Conservation (phyloP, 2,888 invertebrate genomes). For the Eustalomyia histrio region DNA sequence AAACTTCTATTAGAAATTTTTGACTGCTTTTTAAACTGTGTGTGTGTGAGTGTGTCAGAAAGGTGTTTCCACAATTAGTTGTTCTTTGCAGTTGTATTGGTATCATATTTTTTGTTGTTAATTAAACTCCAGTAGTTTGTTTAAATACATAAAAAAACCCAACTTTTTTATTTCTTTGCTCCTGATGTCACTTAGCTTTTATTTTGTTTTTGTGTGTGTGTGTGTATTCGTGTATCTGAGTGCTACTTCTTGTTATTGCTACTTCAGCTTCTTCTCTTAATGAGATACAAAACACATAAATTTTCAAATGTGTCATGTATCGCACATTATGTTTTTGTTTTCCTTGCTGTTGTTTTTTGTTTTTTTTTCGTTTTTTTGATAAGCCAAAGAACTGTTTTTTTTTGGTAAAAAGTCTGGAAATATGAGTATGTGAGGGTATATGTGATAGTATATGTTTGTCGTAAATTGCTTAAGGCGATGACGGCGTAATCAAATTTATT, state of each 20-base stretch:
- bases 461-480: slow-evolving; percentile 71
- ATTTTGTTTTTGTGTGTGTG: slow-evolving; percentile 21
- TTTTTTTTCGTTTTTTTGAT: too few species aligned
- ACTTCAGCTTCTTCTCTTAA: slow-evolving; percentile 70
- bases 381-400: slow-evolving; percentile 71
- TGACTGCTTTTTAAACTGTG: slow-evolving; percentile 35
- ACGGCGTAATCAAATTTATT: slow-evolving; percentile 73
- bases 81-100: not conserved
- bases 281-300: slow-evolving; percentile 79
- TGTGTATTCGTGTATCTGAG: slow-evolving; percentile 50
- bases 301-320: slow-evolving; percentile 77
- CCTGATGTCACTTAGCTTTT: slow-evolving; percentile 35
- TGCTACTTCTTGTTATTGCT: slow-evolving; percentile 38
- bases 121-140: slow-evolving; percentile 38
- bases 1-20: slow-evolving; percentile 55
- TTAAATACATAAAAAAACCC: slow-evolving; percentile 30
- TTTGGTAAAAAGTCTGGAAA: slow-evolving; percentile 35
- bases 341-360: slow-evolving; percentile 63
- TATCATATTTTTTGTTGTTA: slow-evolving; percentile 15
- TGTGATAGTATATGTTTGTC: slow-evolving; percentile 2
- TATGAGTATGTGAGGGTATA: not conserved
- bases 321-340: slow-evolving; percentile 71
- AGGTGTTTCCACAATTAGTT: not conserved
- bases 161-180: slow-evolving; percentile 33
- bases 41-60: slow-evolving; percentile 15